Conservation (phyloP, 2,888 invertebrate species). For the Baccha elongata region DNA sequence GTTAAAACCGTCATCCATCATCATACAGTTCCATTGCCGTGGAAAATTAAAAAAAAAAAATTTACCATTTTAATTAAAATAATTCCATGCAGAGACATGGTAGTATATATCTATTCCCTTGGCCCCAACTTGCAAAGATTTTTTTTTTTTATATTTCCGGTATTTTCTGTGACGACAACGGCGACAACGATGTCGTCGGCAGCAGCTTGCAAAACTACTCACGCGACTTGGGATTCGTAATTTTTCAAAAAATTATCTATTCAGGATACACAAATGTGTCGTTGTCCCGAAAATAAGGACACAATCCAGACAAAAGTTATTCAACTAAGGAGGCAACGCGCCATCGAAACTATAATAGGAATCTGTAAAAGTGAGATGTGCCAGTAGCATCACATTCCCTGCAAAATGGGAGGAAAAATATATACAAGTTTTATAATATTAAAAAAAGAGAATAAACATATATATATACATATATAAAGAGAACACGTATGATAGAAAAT, state of each 20-base stretch:
- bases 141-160: not conserved
- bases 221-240: slow-evolving; percentile 55
- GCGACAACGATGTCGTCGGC: slow-evolving; percentile 1
- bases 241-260: slow-evolving; percentile 69
- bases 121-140: slow-evolving; percentile 30
- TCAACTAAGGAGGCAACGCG: slow-evolving; percentile 21
- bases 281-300: slow-evolving; percentile 39
- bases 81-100: slow-evolving; percentile 62
- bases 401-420: slow-evolving; percentile 1
- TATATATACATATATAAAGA: not conserved
- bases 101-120: slow-evolving; percentile 59
- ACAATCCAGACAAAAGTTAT: slow-evolving; percentile 29
- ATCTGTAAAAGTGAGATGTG: slow-evolving; percentile 25
- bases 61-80: slow-evolving; percentile 69
- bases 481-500: not conserved
- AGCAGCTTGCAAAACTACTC: slow-evolving; percentile 59
- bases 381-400: slow-evolving; percentile 1
- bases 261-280: slow-evolving; percentile 63
- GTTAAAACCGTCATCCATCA: slow-evolving; percentile 46
- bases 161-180: not conserved
- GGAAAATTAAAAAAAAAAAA: slow-evolving; percentile 41
- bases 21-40: slow-evolving; percentile 11
- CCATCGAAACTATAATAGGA: slow-evolving; percentile 8
- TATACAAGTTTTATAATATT: no score
- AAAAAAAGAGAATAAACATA: no score